These are phyloP conservation scores for Arbacia lixula DNA, from an alignment of 53 echinoderm and acorn worm species.

Conservation along the genomic window DNA sequence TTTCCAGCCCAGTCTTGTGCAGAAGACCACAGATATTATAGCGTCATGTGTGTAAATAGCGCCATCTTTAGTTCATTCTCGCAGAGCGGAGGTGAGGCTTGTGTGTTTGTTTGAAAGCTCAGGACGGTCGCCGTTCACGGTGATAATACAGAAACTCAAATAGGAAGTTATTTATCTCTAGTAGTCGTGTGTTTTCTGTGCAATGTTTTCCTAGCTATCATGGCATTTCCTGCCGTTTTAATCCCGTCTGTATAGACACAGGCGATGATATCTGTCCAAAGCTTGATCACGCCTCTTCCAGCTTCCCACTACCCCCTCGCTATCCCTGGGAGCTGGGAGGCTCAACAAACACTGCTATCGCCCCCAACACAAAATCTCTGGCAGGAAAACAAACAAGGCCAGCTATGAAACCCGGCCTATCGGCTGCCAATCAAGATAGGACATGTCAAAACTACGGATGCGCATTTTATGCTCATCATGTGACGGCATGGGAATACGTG, in stretches of 20 bases:
- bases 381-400: constrained; percentile 19
- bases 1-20: too few species aligned
- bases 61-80: too few species aligned
- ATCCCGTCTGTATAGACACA: constrained; percentile 43
- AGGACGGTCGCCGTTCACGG: too few species aligned
- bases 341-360: constrained; percentile 34
- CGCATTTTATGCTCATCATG: too few species aligned
- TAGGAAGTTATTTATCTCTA: too few species aligned
- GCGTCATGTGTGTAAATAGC: too few species aligned
- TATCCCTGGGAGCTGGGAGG: background rate
- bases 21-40: too few species aligned
- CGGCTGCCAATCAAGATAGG: constrained; percentile 42
- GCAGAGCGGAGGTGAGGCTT: too few species aligned
- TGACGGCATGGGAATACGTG: too few species aligned
- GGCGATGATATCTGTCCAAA: constrained; percentile 49
- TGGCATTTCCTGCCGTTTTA: constrained; percentile 45
- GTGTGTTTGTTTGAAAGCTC: too few species aligned
- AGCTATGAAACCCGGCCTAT: constrained; percentile 37
- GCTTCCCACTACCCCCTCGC: constrained; percentile 8
- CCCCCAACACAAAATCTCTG: background rate
- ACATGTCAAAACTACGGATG: constrained; percentile 2
- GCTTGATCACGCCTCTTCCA: constrained; percentile 9
- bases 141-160: too few species aligned
- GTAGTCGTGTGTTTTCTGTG: too few species aligned
- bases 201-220: constrained; percentile 52